Conservation (phyloP, 1,140 invertebrate species). For the Leptinotarsa defecta region DNA sequence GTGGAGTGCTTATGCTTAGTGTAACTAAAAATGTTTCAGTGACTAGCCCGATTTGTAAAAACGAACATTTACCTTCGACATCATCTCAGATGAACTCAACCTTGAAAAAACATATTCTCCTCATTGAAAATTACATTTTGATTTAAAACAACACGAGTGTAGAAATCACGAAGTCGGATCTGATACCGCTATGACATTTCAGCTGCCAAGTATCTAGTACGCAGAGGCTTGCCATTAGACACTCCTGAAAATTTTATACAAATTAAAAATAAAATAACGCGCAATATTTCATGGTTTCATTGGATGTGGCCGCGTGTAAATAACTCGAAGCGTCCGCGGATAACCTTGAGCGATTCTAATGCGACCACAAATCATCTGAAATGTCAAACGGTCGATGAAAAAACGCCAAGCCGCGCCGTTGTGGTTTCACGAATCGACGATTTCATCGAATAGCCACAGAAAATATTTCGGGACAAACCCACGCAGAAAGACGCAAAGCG, state of each 20-base stretch:
- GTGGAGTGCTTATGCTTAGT: no score
- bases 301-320: constrained; percentile 1
- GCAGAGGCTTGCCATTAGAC: background rate
- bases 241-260: background rate
- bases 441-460: background rate
- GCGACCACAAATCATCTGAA: constrained; percentile 20
- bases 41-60: no score
- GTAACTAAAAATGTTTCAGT: no score
- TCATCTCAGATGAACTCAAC: no score
- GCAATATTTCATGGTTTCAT: constrained; percentile 4
- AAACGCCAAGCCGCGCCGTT: background rate
- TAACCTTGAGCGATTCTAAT: constrained; percentile 15
- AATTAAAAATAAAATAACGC: constrained; percentile 9
- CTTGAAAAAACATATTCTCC: no score
- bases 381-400: constrained; percentile 17
- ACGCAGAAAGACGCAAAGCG: background rate
- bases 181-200: no score
- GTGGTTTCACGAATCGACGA: background rate
- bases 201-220: background rate
- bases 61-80: no score
- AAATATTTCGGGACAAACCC: background rate
- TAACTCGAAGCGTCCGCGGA: background rate
- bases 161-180: no score
- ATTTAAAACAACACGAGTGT: no score
- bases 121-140: no score